Evolutionary conservation across 2,888 invertebrate species (phyloP), one percentile per base, ranked within the genome.

Genomic region (Tineola bisselliella): DNA sequence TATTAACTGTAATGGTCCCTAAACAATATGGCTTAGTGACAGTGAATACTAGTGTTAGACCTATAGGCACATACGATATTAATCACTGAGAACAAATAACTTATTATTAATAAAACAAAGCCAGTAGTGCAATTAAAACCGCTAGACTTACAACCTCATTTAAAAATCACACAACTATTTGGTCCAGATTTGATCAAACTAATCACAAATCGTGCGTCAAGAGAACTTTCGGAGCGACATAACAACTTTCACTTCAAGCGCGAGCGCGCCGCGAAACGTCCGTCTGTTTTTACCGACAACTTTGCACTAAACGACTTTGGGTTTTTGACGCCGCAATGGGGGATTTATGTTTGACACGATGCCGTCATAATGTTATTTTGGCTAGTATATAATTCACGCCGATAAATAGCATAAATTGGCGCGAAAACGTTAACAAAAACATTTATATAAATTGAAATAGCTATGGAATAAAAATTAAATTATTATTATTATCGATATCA

Each of bases 181-280:
- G 15, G 48, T 48, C 48, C 48, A 17, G 38, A 38, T 48, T 15
- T 3, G 48, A 43, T 48, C n/a, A 6, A 48, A 15, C 15, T 48
- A 48, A 48, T 48, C 15, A 38, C 10, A 48, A 48, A 48, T 15
- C 48, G 48, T 48, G 48, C 13, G 25, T 10, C 48, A 10, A 48
- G 48, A 17, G 6, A 48, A 48, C 48, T 48, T 48, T 48, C 48
- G 48, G 15, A 10, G 17, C 13, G 15, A 5, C 48, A 13, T 48
- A 48, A 48, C 48, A 48, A 48, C 48, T 48, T 48, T 48, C 48
- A 48, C 48, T 48, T 48, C 48, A 10, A n/a, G 2, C 48, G n/a
- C 2, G 48, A 48, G 3, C 13, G 48, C 8, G 6, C 48, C 6
- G 15, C 48, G 17, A 48, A 17, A 48, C 48, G 48, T 15, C 48